Conservation (phyloP, 2,113 vertebrate species). For the Brachypteracias leptosomus region DNA sequence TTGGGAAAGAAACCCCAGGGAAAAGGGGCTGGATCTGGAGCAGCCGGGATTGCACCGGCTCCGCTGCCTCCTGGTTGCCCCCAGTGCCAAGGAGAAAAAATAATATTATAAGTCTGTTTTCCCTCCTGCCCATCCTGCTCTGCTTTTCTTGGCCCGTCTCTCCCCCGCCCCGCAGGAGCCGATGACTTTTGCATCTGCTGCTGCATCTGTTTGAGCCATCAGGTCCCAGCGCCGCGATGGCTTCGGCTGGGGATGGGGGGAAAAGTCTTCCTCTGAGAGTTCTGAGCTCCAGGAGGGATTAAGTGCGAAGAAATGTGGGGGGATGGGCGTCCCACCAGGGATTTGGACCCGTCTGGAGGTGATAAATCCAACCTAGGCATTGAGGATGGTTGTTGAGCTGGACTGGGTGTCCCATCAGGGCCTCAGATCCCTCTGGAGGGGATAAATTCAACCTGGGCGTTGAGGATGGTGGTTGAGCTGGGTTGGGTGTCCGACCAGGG, state of each 20-base stretch:
- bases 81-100: conserved; percentile 2
- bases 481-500: not conserved
- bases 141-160: conserved; percentile 30
- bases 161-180: conserved; percentile 43
- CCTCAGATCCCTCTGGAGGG: too few species aligned
- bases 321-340: not conserved
- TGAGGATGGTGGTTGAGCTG: too few species aligned
- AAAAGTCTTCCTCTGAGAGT: not conserved
- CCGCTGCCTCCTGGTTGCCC: conserved; percentile 19
- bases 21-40: conserved; percentile 24
- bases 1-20: conserved; percentile 58
- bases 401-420: too few species aligned
- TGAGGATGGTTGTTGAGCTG: not conserved
- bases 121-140: conserved; percentile 45
- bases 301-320: not conserved
- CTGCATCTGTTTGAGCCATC: conserved; percentile 72
- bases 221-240: not conserved
- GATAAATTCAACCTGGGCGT: too few species aligned
- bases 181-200: conserved; percentile 64
- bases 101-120: conserved; percentile 24
- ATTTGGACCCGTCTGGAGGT: not conserved
- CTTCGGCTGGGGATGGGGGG: conserved; percentile 44
- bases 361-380: not conserved
- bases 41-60: conserved; percentile 4
- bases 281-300: not conserved